Evolutionary conservation across 2,797 vertebrate genomes (phyloP).

Genomic region (Argyrosomus regius): DNA sequence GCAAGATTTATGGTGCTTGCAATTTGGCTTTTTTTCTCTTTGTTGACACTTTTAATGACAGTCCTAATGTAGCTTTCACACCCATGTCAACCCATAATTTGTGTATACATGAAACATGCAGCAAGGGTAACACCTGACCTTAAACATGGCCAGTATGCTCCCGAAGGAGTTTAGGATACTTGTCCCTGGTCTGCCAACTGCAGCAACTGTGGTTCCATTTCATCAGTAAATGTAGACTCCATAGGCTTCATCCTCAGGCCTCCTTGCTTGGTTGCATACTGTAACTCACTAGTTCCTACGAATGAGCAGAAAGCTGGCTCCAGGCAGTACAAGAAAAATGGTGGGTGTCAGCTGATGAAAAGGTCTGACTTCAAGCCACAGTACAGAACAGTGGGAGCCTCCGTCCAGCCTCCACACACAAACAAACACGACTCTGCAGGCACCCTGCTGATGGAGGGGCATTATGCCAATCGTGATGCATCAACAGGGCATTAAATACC

Average conservation of each 20-base stretch:
- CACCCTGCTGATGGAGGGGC: slow-evolving; percentile 33
- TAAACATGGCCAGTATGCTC: background rate
- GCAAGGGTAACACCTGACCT: background rate
- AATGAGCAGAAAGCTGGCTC: slow-evolving; percentile 38
- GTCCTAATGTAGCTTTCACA: background rate
- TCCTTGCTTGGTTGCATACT: slow-evolving; percentile 25
- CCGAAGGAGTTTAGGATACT: background rate
- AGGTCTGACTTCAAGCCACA: slow-evolving; percentile 35
- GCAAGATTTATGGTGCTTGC: too few relatives aligned
- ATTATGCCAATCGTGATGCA: slow-evolving; percentile 21
- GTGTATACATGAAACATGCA: background rate
- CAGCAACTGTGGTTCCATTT: slow-evolving; percentile 2
- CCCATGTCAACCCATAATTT: background rate
- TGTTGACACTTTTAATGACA: background rate
- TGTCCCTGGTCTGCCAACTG: background rate
- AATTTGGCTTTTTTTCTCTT: background rate
- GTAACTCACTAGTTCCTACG: slow-evolving; percentile 32
- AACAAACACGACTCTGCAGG: slow-evolving; percentile 32
- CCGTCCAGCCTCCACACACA: slow-evolving; percentile 11
- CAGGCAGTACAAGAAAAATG: slow-evolving; percentile 36
- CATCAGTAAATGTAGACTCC: background rate
- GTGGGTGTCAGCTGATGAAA: slow-evolving; percentile 49
- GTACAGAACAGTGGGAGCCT: slow-evolving; percentile 23
- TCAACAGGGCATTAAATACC: slow-evolving; percentile 42
- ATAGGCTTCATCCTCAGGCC: slow-evolving; percentile 20